Evolutionary conservation across 2,113 vertebrate genomes (phyloP).

Genomic region (Jaculus jaculus): DNA sequence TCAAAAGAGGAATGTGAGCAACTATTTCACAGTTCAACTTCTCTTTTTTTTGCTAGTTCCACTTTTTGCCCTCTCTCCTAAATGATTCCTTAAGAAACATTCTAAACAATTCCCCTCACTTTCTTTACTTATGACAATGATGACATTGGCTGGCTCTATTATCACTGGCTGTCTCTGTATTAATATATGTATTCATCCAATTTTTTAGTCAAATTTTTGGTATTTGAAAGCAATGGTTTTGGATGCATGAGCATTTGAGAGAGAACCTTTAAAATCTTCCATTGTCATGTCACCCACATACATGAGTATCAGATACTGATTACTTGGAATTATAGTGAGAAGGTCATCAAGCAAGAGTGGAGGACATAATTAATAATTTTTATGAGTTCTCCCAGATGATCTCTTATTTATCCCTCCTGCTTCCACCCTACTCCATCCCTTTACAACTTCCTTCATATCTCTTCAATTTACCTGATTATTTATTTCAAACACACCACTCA

Average conservation of each 20-base stretch:
- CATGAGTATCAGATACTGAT: too few relatives aligned
- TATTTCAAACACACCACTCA: neutral
- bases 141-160: neutral
- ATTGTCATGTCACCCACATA: too few relatives aligned
- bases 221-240: too few relatives aligned
- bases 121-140: neutral
- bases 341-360: too few relatives aligned
- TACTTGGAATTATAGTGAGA: too few relatives aligned
- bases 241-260: too few relatives aligned
- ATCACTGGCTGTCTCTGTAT: neutral
- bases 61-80: neutral
- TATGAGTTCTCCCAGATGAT: neutral
- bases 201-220: too few relatives aligned
- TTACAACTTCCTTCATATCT: neutral
- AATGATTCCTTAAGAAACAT: neutral
- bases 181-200: too few relatives aligned
- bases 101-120: neutral
- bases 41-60: neutral
- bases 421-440: neutral
- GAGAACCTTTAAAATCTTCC: too few relatives aligned
- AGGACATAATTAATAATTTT: neutral
- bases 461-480: neutral
- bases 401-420: fast-evolving
- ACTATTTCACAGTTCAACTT: neutral
- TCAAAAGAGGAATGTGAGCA: neutral